Conservation (phyloP, 1,140 invertebrate genomes). For the Ips nitidus region DNA sequence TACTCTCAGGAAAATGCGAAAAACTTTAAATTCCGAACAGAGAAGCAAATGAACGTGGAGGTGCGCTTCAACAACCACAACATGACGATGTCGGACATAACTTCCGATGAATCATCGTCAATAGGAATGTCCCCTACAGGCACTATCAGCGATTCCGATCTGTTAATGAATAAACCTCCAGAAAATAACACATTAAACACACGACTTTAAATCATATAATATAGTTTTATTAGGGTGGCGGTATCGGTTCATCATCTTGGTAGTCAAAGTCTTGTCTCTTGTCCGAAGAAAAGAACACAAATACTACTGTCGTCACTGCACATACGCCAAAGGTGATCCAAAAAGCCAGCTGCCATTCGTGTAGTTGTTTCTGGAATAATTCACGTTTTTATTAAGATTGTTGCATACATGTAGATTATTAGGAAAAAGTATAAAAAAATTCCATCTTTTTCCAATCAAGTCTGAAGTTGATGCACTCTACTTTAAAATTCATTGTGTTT, state of each 20-base stretch:
- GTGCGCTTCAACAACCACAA: slow-evolving; percentile 16
- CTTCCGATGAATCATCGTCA: slow-evolving; percentile 3
- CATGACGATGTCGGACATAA: background rate
- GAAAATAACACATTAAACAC: background rate
- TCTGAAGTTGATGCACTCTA: no score
- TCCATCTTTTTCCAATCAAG: no score
- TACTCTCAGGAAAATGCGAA: slow-evolving; percentile 17
- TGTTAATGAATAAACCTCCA: background rate
- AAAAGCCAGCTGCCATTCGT: slow-evolving; percentile 20
- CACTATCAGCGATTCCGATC: slow-evolving; percentile 12
- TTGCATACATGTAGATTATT: no score
- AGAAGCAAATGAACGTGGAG: slow-evolving; percentile 10
- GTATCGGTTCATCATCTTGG: slow-evolving; percentile 8
- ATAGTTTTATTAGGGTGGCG: no score
- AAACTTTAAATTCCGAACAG: slow-evolving; percentile 20
- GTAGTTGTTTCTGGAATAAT: slow-evolving; percentile 17
- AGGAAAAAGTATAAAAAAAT: no score
- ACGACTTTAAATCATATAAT: no score
- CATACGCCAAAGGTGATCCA: slow-evolving; percentile 19
- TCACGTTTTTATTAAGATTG: no score
- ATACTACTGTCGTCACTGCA: slow-evolving; percentile 5
- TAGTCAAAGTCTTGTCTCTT: slow-evolving; percentile 23
- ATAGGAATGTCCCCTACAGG: background rate
- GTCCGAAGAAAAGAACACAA: slow-evolving; percentile 13
- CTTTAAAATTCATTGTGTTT: no score